Conservation (phyloP, 2,888 invertebrate species). For the Brenthis hecate region DNA sequence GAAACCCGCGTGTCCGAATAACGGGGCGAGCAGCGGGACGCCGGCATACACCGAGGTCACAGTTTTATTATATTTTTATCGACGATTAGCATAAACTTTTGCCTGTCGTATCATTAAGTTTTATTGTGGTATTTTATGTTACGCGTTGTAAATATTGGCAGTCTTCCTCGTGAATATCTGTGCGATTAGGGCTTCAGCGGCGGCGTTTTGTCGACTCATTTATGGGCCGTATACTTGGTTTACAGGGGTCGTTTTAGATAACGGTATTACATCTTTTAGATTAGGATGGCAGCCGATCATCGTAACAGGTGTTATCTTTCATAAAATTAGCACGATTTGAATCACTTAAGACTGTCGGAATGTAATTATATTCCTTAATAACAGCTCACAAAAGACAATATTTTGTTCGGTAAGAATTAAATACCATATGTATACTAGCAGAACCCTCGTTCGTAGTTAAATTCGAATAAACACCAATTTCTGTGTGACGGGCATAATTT, state of each 20-base stretch:
- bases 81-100: conserved; percentile 65
- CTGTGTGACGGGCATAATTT: no score
- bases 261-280: conserved; percentile 70
- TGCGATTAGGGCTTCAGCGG: conserved; percentile 59
- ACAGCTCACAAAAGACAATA: no score
- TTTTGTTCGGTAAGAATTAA: no score
- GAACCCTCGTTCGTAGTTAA: no score
- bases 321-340: conserved; percentile 58
- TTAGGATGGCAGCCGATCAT: conserved; percentile 55
- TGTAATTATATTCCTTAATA: no score
- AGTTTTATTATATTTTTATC: conserved; percentile 65
- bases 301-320: conserved; percentile 50
- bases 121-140: conserved; percentile 68
- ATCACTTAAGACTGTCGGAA: background rate
- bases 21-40: conserved; percentile 46
- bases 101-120: conserved; percentile 60
- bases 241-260: conserved; percentile 68
- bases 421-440: no score
- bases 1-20: conserved; percentile 28
- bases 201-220: conserved; percentile 64
- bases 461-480: no score
- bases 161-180: conserved; percentile 59
- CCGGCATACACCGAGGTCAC: conserved; percentile 49
- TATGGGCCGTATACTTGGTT: conserved; percentile 73
- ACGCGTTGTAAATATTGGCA: conserved; percentile 63